Base-by-base conservation (phyloP, 1,140 invertebrate species). In the Drosophila cardini region DNA sequence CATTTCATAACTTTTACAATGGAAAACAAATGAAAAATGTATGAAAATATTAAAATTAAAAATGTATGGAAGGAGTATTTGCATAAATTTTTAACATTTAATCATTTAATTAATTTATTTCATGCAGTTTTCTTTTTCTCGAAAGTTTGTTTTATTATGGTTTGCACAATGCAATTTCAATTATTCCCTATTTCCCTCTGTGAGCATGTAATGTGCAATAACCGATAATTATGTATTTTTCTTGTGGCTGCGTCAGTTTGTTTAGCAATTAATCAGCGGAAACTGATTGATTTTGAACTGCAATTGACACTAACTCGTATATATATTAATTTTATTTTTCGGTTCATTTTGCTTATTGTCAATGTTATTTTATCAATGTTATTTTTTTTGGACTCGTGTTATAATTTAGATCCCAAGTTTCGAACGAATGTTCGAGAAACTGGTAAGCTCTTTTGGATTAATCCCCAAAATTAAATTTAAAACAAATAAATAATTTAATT, bases 401-500 rank as follows among this genome's bases (percentile, higher is more conserved):
- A 4, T 34, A 52, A 52, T 52, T 30, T 6, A 8, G n/a, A 21
- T 15, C 34, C 43, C 38, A 36, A 13, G 11, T 15, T 13, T 45
- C 15, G 40, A 21, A 30, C 36, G 57, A 60, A 26, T 46, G 42
- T 16, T 26, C 0, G 4, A 26, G 9, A 36, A 38, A 16, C 11
- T 26, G 50, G 34, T 30, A 4, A 18, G 48, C 36, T 64, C 36
- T 38, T 26, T 63, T 32, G 34, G 40, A 15, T 11, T 50, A 43
- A 38, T 34, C 30, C 10, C 5, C 2, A 21, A 63, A 26, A 70
- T 61, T 30, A 34, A 82, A 71, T 75, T 57, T 18, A 79, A 72
- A 48, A 21, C 71, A 67, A 82, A 83, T 71, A 71, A 36, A 36
- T 74, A 56, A 74, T 78, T 78, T 74, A 67, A 70, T 58, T 81